Evolutionary conservation across 2,888 invertebrate genomes (phyloP).

Genomic region (Mythimna albipuncta): DNA sequence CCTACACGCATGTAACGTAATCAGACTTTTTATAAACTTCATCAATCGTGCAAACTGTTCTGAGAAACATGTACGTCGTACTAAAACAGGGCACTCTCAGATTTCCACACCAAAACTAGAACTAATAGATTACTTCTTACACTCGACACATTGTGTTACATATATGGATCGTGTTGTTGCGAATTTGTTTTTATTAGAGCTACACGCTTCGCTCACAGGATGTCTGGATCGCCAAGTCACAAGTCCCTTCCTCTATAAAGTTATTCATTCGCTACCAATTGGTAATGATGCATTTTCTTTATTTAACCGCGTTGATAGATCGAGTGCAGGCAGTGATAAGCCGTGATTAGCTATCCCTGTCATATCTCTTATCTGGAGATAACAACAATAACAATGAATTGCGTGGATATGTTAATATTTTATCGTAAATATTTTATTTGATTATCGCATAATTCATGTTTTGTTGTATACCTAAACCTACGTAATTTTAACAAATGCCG

Average conservation of each 20-base stretch:
- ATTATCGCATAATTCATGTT: slow-evolving; percentile 32
- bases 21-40: slow-evolving; percentile 62
- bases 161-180: slow-evolving; percentile 62
- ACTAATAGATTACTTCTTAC: slow-evolving; percentile 63
- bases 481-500: slow-evolving; percentile 15
- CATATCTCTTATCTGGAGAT: slow-evolving; percentile 69
- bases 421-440: slow-evolving; percentile 49
- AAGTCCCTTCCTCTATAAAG: slow-evolving; percentile 74
- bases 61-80: slow-evolving; percentile 56
- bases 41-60: slow-evolving; percentile 56
- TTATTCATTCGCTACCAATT: slow-evolving; percentile 64
- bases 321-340: slow-evolving; percentile 63
- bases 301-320: slow-evolving; percentile 39
- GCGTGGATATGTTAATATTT: slow-evolving; percentile 25
- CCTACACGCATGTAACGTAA: slow-evolving; percentile 60
- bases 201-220: slow-evolving; percentile 69
- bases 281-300: slow-evolving; percentile 50
- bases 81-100: slow-evolving; percentile 63
- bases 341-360: slow-evolving; percentile 62
- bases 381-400: slow-evolving; percentile 60
- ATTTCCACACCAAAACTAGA: slow-evolving; percentile 68
- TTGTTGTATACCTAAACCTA: slow-evolving; percentile 1
- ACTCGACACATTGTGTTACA: slow-evolving; percentile 66
- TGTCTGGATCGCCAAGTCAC: slow-evolving; percentile 74
- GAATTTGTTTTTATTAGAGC: slow-evolving; percentile 64